Evolutionary conservation across 64 coral and sea anemone species (phyloP).

Genomic region (Montipora capricornis): DNA sequence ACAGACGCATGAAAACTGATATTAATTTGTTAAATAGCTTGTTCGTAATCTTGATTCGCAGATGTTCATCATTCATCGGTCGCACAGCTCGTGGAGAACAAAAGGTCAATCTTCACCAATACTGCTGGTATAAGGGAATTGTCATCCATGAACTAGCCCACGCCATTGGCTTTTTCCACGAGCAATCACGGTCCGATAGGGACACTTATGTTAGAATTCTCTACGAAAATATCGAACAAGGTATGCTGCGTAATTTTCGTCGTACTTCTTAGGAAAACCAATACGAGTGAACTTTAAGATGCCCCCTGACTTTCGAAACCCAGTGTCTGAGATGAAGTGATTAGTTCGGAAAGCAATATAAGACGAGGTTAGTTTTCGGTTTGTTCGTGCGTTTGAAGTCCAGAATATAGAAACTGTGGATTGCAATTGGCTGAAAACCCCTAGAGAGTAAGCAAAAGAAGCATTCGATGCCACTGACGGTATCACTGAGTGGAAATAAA

Average conservation of each 20-base stretch:
- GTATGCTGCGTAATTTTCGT: conserved; percentile 13
- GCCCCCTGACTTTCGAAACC: not conserved
- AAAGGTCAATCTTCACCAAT: conserved; percentile 19
- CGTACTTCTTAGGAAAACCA: not conserved
- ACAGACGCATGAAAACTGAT: no score
- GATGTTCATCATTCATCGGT: conserved; percentile 24
- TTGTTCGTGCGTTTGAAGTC: no score
- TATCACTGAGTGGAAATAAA: no score
- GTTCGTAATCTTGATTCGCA: not conserved
- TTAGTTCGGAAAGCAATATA: no score
- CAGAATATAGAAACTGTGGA: no score
- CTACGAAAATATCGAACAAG: conserved; percentile 24
- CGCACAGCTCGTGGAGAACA: conserved; percentile 33
- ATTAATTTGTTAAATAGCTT: no score
- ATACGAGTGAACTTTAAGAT: not conserved
- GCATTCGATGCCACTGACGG: no score
- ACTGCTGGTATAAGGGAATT: conserved; percentile 44
- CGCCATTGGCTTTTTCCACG: conserved; percentile 69
- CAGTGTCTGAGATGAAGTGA: no score
- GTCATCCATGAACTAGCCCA: conserved; percentile 69
- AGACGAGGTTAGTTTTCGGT: no score
- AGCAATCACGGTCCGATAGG: conserved; percentile 62
- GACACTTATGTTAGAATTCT: conserved; percentile 44
- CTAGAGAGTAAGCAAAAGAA: no score
- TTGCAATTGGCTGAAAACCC: no score